phyloP scores from a whole-genome alignment of 2,797 vertebrate genomes.

The Parauchenoglanis punctatus region DNA sequence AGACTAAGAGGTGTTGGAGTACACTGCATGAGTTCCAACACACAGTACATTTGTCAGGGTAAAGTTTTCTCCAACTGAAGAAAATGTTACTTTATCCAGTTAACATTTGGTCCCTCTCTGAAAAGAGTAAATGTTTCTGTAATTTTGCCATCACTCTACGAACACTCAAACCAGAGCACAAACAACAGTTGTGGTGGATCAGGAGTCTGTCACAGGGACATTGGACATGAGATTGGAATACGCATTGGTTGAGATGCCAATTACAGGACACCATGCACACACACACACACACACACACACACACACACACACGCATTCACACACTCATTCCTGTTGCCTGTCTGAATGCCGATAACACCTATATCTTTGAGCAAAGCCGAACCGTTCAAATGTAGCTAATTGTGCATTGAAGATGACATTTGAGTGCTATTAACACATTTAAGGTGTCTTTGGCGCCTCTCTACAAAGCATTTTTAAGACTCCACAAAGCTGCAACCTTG shows the following conservation, averaged over 20 bases:
- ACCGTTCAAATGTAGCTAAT: constrained; percentile 29
- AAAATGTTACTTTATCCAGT: no score
- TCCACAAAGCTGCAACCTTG: background rate
- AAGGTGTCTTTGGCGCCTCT: background rate
- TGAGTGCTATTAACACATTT: constrained; percentile 14
- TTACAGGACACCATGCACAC: background rate
- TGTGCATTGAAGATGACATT: constrained; percentile 28
- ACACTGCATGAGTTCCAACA: background rate
- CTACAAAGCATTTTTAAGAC: background rate
- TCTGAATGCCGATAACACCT: constrained; percentile 72
- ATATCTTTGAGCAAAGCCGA: constrained; percentile 49
- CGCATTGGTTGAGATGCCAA: background rate
- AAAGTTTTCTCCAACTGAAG: no score
- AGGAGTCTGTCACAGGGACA: background rate
- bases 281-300: no score
- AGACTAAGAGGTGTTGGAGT: background rate
- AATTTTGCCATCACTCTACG: no score
- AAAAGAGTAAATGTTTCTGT: no score
- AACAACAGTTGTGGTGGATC: background rate
- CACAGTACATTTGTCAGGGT: no score
- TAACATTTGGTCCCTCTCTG: no score
- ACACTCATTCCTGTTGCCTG: constrained; percentile 45
- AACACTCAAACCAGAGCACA: no score
- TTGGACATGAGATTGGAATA: background rate
- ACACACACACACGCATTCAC: background rate